Evolutionary conservation across 2,797 vertebrate genomes (phyloP), one percentile per base, ranked within the genome.

Genomic region (Ctenochaetus hawaiiensis): DNA sequence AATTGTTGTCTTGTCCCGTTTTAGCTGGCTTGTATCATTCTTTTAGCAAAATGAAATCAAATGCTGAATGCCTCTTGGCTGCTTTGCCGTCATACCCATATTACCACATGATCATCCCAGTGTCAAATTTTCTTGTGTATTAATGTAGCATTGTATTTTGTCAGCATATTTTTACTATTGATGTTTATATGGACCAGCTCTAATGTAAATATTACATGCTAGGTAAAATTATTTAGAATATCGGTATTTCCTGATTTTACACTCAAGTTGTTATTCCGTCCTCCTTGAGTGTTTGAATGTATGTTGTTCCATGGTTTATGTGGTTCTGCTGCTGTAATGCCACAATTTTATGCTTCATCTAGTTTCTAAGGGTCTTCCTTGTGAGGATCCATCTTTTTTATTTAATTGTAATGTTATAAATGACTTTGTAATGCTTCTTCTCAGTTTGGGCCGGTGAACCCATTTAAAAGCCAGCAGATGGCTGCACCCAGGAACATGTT

Each of bases 401-500:
- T 26, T 22, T 7, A 6, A 34, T 34, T 34, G 5, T 54, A 39
- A 0, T 47, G 2, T 57, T 59, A 11, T 18, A 41, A 14, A 44
- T 64, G 0, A 64, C 52, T 41, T 39, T 64, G 2, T 20, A 0
- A 62, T 48, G 4, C 9, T 73, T 73, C 20, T 14, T 80, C 52
- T 5, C 87, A 99, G 98, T 98, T 99, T 94, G 98, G 98, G 62
- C 98, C 98, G 79, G 81, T 94, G 78, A 99, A 99, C 89, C 98
- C 98, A 17, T 98, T 96, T 92, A 95, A 94, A 89, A 96, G 95
- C 45, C 97, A 99, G 86, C 98, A 99, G 88, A 99, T 99, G 98
- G 93, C 98, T 63, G 98, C 98, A n/a, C 97, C 97, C 23, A 96
- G 98, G 80, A 99, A 99, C 92, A 99, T 99, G 98, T 94, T 99